Evolutionary conservation across 2,113 vertebrate species (phyloP).

Genomic region (Hirundichthys speculiger): DNA sequence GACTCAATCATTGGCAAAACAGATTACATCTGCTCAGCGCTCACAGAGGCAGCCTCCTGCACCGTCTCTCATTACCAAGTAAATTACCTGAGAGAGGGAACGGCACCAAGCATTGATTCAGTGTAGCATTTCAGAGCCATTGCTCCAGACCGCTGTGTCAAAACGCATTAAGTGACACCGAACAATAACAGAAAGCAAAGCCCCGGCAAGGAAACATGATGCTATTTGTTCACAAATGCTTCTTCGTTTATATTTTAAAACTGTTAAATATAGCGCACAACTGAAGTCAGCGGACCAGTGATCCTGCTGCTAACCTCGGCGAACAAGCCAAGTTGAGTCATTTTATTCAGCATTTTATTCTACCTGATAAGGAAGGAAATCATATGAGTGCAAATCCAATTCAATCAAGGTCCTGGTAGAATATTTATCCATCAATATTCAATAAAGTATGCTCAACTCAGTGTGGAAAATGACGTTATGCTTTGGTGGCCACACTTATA

Average conservation of each 20-base stretch:
- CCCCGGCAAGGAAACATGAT: slow-evolving; percentile 25
- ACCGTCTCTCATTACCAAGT: slow-evolving; percentile 74
- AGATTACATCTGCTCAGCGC: slow-evolving; percentile 62
- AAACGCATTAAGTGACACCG: slow-evolving; percentile 58
- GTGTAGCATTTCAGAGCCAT: slow-evolving; percentile 72
- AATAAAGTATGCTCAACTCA: slow-evolving; percentile 54
- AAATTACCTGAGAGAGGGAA: slow-evolving; percentile 75
- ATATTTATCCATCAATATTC: slow-evolving; percentile 63
- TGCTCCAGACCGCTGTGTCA: slow-evolving; percentile 69
- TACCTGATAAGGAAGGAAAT: slow-evolving; percentile 52
- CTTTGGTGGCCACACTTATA: slow-evolving; percentile 44
- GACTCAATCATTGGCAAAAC: slow-evolving; percentile 54
- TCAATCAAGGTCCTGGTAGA: slow-evolving; percentile 34
- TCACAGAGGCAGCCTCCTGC: slow-evolving; percentile 53
- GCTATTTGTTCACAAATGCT: slow-evolving; percentile 20
- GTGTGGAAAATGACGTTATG: slow-evolving; percentile 44
- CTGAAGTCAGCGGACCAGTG: neutral
- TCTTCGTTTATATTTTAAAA: slow-evolving; percentile 17
- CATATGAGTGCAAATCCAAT: slow-evolving; percentile 53
- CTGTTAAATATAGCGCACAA: neutral
- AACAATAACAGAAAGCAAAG: slow-evolving; percentile 59
- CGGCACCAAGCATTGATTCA: slow-evolving; percentile 73
- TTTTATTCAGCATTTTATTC: slow-evolving; percentile 34
- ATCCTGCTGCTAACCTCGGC: slow-evolving; percentile 6
- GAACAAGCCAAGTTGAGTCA: slow-evolving; percentile 17